These are phyloP conservation scores for Himalopsyche phryganea DNA, from an alignment of 1,140 invertebrate species.

Conservation along the genomic window DNA sequence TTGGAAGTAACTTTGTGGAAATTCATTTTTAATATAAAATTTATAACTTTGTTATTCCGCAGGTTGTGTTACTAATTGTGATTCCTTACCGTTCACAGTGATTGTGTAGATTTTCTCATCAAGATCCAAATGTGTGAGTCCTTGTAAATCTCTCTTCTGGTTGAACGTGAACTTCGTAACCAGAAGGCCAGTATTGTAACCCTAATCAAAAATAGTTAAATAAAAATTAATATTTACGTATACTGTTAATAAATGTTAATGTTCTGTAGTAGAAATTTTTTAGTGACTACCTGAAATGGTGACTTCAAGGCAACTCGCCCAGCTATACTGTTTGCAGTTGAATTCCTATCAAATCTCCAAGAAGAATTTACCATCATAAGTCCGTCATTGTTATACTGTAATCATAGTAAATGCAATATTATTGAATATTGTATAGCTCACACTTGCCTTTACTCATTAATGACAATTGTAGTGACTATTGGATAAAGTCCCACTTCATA, in stretches of 20 bases:
- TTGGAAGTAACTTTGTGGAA: too few species aligned
- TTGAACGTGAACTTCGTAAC: constrained; percentile 61
- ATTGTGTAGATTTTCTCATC: constrained; percentile 65
- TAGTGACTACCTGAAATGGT: constrained; percentile 44
- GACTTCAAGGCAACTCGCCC: constrained; percentile 44
- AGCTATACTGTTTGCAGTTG: constrained; percentile 43
- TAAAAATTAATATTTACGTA: too few species aligned
- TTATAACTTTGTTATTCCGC: too few species aligned
- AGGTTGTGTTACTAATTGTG: too few species aligned
- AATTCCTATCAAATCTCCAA: constrained; percentile 43
- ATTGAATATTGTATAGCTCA: too few species aligned
- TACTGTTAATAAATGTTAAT: too few species aligned
- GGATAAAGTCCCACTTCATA: too few species aligned
- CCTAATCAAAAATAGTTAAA: constrained; percentile 54
- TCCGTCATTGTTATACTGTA: constrained; percentile 51
- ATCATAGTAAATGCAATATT: too few species aligned
- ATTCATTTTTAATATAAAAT: too few species aligned
- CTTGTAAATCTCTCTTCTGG: constrained; percentile 58
- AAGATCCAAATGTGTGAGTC: constrained; percentile 63
- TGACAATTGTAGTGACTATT: too few species aligned
- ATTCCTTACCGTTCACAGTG: constrained; percentile 55
- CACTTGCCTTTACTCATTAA: too few species aligned
- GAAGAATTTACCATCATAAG: constrained; percentile 50
- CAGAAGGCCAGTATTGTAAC: constrained; percentile 62
- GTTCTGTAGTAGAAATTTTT: too few species aligned